Evolutionary conservation across 2,797 vertebrate genomes (phyloP).

Genomic region (Xyrichtys novacula): DNA sequence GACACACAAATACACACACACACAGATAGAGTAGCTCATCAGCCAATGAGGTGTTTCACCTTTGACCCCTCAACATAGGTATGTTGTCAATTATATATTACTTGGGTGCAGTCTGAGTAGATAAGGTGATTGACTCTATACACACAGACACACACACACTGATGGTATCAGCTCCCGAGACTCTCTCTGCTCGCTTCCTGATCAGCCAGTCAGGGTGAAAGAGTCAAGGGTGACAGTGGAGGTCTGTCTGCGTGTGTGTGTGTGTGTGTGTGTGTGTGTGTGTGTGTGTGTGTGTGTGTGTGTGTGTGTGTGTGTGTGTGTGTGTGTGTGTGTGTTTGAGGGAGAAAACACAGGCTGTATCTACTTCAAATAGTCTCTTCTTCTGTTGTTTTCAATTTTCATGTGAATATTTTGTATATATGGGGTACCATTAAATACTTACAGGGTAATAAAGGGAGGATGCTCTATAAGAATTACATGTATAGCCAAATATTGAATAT

Average conservation of each 20-base stretch:
- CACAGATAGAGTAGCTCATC: constrained; percentile 36
- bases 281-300: constrained; percentile 20
- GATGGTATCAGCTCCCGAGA: neutral
- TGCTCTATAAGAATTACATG: too few relatives aligned
- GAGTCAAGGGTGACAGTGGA: constrained; percentile 18
- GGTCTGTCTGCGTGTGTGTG: constrained; percentile 4
- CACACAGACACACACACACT: neutral
- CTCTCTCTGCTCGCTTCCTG: constrained; percentile 61
- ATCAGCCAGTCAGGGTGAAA: constrained; percentile 76
- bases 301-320: constrained; percentile 1
- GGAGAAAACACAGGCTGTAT: constrained; percentile 4
- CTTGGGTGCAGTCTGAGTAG: constrained; percentile 25
- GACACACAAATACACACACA: constrained; percentile 22
- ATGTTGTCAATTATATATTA: constrained; percentile 9
- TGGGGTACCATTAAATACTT: neutral
- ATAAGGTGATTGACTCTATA: constrained; percentile 14
- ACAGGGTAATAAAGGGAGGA: neutral
- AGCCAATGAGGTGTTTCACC: constrained; percentile 44
- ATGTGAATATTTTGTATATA: neutral
- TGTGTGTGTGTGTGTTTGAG: constrained; percentile 15
- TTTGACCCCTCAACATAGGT: constrained; percentile 48
- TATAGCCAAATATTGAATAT: too few relatives aligned
- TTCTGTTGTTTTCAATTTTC: constrained; percentile 8
- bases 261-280: constrained; percentile 3
- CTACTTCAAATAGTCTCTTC: neutral